Evolutionary conservation across 1,140 invertebrate genomes (phyloP), one percentile per base, ranked within the genome.

Genomic region (Philopotamus ludificatus): DNA sequence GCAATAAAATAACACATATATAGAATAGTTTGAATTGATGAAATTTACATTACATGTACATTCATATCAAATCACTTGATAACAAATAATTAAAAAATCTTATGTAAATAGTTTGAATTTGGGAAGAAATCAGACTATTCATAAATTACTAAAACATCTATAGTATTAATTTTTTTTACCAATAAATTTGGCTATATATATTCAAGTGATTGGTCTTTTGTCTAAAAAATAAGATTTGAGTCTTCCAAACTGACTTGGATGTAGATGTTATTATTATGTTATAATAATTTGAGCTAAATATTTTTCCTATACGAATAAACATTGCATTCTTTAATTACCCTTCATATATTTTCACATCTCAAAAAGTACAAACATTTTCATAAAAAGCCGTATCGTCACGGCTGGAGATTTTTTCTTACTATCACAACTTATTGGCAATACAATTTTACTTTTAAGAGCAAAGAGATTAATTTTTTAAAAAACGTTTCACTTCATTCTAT

Each of bases 201-300:
- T 54, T 59, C 57, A 64, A 65, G 61, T 59, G 62, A 64, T 68
- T 68, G 66, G 66, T 68, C 66, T 68, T 63, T 67, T 58, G 21
- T 59, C 42, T 59, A 47, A 53, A 4, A 64, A 9, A 53, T 47
- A 63, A 4, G 1, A 58, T 10, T 20, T 25, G 23, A 51, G 49
- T 62, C 49, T 62, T 23, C 44, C 26, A 25, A 63, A 59, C 60
- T 51, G 54, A 59, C 44, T 26, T 54, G 44, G 59, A 51, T 8
- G 63, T 60, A 57, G 65, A 67, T 67, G 58, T 67, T 59, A 49
- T n/a, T n/a, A n/a, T n/a, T n/a, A n/a, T n/a, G n/a, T n/a, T n/a
- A n/a, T n/a, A n/a, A 50, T 57, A 44, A 47, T 59, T 20, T 15
- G 8, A 8, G n/a, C 45, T 15, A 15, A 47, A 15, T 47, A 47